Evolutionary conservation across 2,113 vertebrate species (phyloP), one percentile per base, ranked within the genome.

Genomic region (Phrynosoma platyrhinos): DNA sequence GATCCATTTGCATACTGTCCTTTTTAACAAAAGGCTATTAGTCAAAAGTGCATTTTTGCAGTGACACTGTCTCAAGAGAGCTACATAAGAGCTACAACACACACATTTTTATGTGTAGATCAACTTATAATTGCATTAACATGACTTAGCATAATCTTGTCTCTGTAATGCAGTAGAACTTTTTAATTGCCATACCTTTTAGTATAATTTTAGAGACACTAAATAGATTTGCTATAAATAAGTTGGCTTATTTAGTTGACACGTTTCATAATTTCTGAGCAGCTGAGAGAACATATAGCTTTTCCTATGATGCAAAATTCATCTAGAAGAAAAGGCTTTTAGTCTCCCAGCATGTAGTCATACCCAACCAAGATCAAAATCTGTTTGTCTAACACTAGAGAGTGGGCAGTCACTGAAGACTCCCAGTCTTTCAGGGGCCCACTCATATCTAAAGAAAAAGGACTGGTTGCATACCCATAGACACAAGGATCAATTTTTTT

Each of bases 201-300:
- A 14, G 0, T 74, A 7, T 58, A n/a, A 8, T 36, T 42, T 2
- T 13, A 84, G 76, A 40, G 23, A 18, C 14, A 62, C 58, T 62
- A 62, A 62, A 62, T 62, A 62, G 20, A 66, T 75, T 47, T 1
- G 7, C 25, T 69, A 55, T 7, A 9, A 1, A 2, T 27, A 23
- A 40, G 53, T 0, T 25, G 3, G 47, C 36, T 55, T 30, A 10
- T 71, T 76, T 21, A 58, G 20, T 76, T 27, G 12, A 20, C 69
- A 30, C 64, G 23, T 53, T 53, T 89, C 75, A 21, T 82, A 90
- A 40, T 77, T 23, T 18, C 23, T 12, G 18, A 66, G 9, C 58
- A 80, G 9, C 89, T 87, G 47, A 77, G 53, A 87, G 23, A 42
- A 5, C 8, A 4, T 68, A 13, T 7, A 8, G 83, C 88, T 85